phyloP scores from a whole-genome alignment of 2,113 vertebrate genomes.

The Neotoma lepida region DNA sequence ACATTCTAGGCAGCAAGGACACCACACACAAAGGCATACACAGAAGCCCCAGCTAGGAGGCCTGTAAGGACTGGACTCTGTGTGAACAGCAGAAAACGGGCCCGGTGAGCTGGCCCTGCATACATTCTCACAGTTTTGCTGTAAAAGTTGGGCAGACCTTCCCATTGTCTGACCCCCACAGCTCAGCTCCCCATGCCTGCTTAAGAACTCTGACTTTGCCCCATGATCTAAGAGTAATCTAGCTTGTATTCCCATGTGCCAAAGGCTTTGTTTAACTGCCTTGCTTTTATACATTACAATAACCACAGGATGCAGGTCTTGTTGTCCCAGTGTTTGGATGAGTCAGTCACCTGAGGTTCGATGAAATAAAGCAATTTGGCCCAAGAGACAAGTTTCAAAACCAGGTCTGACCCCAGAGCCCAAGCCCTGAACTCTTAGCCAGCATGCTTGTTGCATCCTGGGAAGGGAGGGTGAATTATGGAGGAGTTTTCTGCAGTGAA shows the following conservation, averaged over 20 bases:
- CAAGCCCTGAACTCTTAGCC: neutral
- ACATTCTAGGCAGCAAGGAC: neutral
- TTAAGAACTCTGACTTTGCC: neutral
- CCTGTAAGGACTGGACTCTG: neutral
- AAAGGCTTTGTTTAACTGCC: neutral
- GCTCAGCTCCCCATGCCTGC: neutral
- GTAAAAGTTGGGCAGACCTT: neutral
- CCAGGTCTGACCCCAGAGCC: neutral
- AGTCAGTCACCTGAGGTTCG: neutral
- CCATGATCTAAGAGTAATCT: neutral
- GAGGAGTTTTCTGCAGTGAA: neutral
- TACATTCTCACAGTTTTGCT: neutral
- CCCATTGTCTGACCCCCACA: neutral
- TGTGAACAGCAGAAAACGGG: neutral
- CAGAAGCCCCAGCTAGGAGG: neutral
- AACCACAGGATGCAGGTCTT: neutral
- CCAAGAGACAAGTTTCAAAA: neutral
- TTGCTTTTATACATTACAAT: neutral
- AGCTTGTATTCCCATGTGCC: neutral
- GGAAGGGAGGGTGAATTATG: neutral
- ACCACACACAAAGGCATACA: neutral
- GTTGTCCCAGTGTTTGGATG: neutral
- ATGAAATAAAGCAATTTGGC: constrained; percentile 13
- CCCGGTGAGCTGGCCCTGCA: neutral
- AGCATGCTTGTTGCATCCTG: neutral